Evolutionary conservation across 2,113 vertebrate genomes (phyloP).

Genomic region (Lophochroa leadbeateri): DNA sequence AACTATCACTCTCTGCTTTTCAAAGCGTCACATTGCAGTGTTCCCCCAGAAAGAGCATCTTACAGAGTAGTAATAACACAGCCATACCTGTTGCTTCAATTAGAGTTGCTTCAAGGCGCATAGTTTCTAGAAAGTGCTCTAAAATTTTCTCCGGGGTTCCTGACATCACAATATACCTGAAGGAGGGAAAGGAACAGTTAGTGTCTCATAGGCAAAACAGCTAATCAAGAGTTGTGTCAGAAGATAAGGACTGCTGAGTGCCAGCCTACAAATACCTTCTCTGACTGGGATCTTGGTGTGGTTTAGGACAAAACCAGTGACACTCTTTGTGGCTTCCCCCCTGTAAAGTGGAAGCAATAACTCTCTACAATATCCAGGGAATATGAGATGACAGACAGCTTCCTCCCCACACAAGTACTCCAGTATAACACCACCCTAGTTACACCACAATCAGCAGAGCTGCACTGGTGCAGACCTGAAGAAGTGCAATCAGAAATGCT

Average conservation of each 20-base stretch:
- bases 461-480: neutral
- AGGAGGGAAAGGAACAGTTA: constrained; percentile 55
- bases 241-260: neutral
- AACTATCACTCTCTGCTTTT: neutral
- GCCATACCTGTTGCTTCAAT: constrained; percentile 83
- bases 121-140: constrained; percentile 97
- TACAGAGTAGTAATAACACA: neutral
- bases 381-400: neutral
- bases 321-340: neutral
- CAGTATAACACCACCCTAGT: neutral
- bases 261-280: neutral
- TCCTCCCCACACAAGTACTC: neutral
- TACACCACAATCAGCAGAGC: neutral
- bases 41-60: neutral
- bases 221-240: neutral
- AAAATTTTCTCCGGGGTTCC: constrained; percentile 98
- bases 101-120: constrained; percentile 89
- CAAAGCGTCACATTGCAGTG: neutral
- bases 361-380: neutral
- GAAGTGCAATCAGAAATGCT: neutral
- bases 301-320: neutral
- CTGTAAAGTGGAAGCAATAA: neutral
- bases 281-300: neutral
- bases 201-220: neutral
- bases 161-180: constrained; percentile 96